phyloP scores from a whole-genome alignment of 1,140 invertebrate genomes.

The Ericerus pela region DNA sequence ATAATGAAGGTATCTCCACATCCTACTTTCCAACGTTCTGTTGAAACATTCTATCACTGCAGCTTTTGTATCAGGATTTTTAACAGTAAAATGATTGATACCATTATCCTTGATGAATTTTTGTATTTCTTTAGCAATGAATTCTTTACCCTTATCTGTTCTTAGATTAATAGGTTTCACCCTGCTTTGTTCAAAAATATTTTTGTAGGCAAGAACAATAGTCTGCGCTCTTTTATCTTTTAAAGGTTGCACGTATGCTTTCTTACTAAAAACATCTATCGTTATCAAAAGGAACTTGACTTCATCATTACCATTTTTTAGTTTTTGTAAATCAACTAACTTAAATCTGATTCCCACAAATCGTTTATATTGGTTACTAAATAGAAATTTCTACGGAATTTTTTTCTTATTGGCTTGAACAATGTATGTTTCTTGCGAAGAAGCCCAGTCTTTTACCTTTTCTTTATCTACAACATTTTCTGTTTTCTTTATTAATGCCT shows the following conservation, averaged over 20 bases:
- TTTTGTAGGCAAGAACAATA: slow-evolving; percentile 1
- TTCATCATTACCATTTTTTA: slow-evolving; percentile 26
- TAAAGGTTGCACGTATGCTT: slow-evolving; percentile 27
- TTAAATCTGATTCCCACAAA: slow-evolving; percentile 31
- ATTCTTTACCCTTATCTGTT: slow-evolving; percentile 25
- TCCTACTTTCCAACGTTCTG: slow-evolving; percentile 30
- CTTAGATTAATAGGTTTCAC: not conserved
- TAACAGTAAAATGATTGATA: slow-evolving; percentile 29
- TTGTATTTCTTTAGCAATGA: slow-evolving; percentile 22
- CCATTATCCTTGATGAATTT: slow-evolving; percentile 22
- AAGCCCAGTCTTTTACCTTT: slow-evolving; percentile 20
- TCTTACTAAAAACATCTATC: slow-evolving; percentile 31
- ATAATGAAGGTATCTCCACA: slow-evolving; percentile 31
- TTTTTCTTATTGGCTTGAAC: slow-evolving; percentile 19
- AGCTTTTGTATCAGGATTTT: slow-evolving; percentile 31
- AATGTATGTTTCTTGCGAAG: slow-evolving; percentile 22
- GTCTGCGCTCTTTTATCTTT: slow-evolving; percentile 25
- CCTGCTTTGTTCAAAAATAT: not conserved
- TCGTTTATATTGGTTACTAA: slow-evolving; percentile 25
- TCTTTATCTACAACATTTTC: not conserved
- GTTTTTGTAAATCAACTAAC: slow-evolving; percentile 25
- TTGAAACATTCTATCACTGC: slow-evolving; percentile 32
- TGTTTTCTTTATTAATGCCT: not conserved
- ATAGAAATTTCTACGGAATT: slow-evolving; percentile 22
- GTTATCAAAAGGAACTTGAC: slow-evolving; percentile 28